phyloP scores from a whole-genome alignment of 1,140 invertebrate genomes.

The Lordiphosa collinella region DNA sequence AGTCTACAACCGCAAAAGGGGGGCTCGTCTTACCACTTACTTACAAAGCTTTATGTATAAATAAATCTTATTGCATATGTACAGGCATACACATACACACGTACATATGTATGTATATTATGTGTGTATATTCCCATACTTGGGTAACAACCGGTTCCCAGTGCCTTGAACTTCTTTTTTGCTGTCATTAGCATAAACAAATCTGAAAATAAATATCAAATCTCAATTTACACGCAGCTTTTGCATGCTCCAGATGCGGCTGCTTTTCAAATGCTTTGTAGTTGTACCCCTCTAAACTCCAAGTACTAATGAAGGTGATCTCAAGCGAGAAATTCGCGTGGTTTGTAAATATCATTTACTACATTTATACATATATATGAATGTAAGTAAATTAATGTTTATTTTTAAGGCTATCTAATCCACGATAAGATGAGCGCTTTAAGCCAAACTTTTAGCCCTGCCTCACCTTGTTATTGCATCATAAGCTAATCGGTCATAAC shows the following conservation, averaged over 20 bases:
- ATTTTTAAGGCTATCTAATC: slow-evolving; percentile 44
- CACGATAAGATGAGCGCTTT: slow-evolving; percentile 25
- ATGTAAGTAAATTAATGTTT: slow-evolving; percentile 37
- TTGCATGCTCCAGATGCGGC: slow-evolving; percentile 5
- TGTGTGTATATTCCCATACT: background rate
- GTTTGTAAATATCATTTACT: background rate
- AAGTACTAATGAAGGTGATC: slow-evolving; percentile 50
- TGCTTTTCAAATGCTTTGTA: no score
- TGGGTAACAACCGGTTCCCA: slow-evolving; percentile 27
- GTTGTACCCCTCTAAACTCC: background rate
- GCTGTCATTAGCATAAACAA: slow-evolving; percentile 10
- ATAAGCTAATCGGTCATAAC: no score
- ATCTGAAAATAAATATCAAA: slow-evolving; percentile 3
- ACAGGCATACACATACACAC: slow-evolving; percentile 1
- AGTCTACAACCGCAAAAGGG: slow-evolving; percentile 39
- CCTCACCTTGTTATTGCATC: no score
- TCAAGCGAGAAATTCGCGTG: slow-evolving; percentile 11
- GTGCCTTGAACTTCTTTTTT: slow-evolving; percentile 22
- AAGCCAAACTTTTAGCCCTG: slow-evolving; percentile 5
- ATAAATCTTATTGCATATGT: slow-evolving; percentile 37
- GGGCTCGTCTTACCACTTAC: slow-evolving; percentile 51
- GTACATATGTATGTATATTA: slow-evolving; percentile 7
- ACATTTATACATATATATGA: slow-evolving; percentile 37
- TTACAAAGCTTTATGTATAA: slow-evolving; percentile 25
- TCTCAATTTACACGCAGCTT: slow-evolving; percentile 13